Evolutionary conservation across 2,888 invertebrate genomes (phyloP), one percentile per base, ranked within the genome.

Genomic region (Pardosa pseudoannulata): DNA sequence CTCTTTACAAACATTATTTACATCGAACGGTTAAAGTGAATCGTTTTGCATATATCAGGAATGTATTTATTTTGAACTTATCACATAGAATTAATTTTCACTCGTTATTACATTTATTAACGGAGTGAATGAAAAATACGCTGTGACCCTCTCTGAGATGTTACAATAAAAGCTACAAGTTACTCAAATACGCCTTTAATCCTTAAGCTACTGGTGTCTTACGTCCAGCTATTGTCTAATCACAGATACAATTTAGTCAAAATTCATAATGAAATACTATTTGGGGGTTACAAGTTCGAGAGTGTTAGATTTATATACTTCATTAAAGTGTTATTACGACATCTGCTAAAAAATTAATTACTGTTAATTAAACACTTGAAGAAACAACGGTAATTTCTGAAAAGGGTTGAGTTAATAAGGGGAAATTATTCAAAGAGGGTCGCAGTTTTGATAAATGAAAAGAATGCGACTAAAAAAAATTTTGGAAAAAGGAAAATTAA

Each of bases 1-100:
- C 83, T 79, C 83, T 85, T 85, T 78, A 85, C 83, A 85, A 85
- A 85, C 68, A 78, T 71, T 85, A 85, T 85, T 79, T 85, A 85
- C 83, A 85, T 85, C 78, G 39, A 85, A 81, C 31, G 76, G 73
- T 85, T 78, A 85, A n/a, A 78, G 78, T 79, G 83, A 76, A 78
- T 85, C 19, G 62, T 56, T 67, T 79, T 85, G 78, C 78, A 70
- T 81, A 83, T 83, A 62, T 72, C 71, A 85, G 83, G 83, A 85
- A 85, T 85, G 83, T 85, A 72, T 83, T 85, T 70, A 85, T 78
- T 73, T 82, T 67, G 72, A 78, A 85, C 73, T 78, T 67, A 85
- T 85, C 83, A 85, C 83, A 85, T 73, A 46, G 46, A 32, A 73
- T 68, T 56, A 50, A 64, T 23, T 23, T 56, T 23, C 56, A 56